These are phyloP conservation scores for Metopia argyrocephala DNA, from an alignment of 2,888 invertebrate genomes.

Conservation along the genomic window DNA sequence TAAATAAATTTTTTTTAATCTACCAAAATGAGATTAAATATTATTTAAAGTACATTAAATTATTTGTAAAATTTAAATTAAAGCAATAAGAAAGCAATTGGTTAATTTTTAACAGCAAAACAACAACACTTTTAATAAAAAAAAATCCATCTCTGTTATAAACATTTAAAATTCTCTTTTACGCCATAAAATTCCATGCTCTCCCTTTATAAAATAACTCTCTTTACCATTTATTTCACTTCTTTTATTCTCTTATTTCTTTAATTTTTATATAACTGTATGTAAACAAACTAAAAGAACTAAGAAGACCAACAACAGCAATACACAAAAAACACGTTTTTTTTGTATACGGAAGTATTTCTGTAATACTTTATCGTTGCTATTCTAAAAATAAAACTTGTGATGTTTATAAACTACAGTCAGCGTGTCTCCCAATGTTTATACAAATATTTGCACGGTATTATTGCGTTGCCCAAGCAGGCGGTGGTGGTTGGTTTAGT, in stretches of 20 bases:
- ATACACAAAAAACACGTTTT: too few relatives aligned
- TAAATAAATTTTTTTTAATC: too few relatives aligned
- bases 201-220: conserved; percentile 18
- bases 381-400: conserved; percentile 43
- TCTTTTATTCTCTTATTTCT: background rate
- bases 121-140: background rate
- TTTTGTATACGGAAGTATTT: background rate
- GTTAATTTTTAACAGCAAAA: background rate
- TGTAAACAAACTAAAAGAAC: too few relatives aligned
- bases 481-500: background rate
- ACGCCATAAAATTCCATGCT: background rate
- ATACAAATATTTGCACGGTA: background rate
- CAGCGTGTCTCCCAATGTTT: background rate
- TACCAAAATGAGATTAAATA: too few relatives aligned
- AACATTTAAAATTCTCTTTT: conserved; percentile 15
- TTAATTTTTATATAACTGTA: background rate
- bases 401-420: conserved; percentile 38
- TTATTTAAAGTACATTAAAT: too few relatives aligned
- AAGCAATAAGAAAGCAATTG: background rate
- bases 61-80: too few relatives aligned
- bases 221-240: background rate
- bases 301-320: too few relatives aligned
- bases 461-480: background rate
- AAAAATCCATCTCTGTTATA: background rate
- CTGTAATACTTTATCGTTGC: too few relatives aligned